Base-by-base conservation (phyloP, 1,140 invertebrate species). In the Brachionus rotundiformis region DNA sequence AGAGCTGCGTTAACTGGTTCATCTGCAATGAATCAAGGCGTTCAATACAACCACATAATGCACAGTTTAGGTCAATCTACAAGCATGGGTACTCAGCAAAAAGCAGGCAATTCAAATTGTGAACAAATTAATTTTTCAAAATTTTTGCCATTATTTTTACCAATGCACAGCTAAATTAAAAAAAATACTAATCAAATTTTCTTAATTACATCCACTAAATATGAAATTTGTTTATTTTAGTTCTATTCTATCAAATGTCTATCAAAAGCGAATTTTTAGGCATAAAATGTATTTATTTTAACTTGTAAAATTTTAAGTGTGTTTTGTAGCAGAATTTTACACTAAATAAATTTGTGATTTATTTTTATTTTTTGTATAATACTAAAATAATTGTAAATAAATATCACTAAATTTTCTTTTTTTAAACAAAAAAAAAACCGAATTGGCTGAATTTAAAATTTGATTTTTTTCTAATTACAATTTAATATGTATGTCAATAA, bases 51-150 rank as follows among this genome's bases (percentile, higher is more conserved):
- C 25, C 68, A 41, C 23, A 44, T 73, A 25, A 44, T 73, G 19
- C 68, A 73, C 3, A 41, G 36, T 73, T 25, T 73, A 2, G 41
- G 25, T 73, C 39, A 41, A 73, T 7, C 16, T 44, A 8, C 19
- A 11, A 31, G 23, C 16, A 36, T 71, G 16, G 3, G 31, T 13
- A 41, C 10, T 41, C 39, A 41, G 4, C 61, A 65, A 71, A 71
- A 63, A 63, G 3, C 61, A 31, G 36, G 13, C 41, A 31, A 65
- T 65, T 29, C 61, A 10, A 65, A 31, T 13, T 23, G n/a, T 44
- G 19, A 41, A 44, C 68, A 73, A 41, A 25, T 73, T 5, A 73
- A 44, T 73, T 73, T 73, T 44, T 73, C 68, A 11, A 73, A 73
- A 11, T 44, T 73, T 44, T 44, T 73, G 41, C 68, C 68, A 19